Conservation (phyloP, 1,140 invertebrate species). For the Drosophila saltans region DNA sequence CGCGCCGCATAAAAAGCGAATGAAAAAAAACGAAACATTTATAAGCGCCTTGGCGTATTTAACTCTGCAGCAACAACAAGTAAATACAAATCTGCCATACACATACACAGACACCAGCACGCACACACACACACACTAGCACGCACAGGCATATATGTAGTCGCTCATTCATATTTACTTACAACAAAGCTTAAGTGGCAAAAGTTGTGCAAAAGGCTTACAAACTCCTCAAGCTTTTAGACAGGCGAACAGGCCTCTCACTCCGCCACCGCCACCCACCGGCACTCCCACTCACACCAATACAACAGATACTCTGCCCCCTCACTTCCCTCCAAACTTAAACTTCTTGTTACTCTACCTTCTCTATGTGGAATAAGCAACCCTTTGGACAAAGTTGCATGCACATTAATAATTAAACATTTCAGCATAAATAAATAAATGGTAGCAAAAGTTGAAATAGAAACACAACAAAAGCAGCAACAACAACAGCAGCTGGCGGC, state of each 20-base stretch:
- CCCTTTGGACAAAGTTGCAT: slow-evolving; percentile 58
- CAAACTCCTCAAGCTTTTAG: slow-evolving; percentile 56
- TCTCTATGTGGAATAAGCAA: not conserved
- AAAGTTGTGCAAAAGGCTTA: slow-evolving; percentile 79
- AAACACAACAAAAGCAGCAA: slow-evolving; percentile 27
- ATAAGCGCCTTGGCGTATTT: slow-evolving; percentile 62
- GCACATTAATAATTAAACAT: slow-evolving; percentile 79
- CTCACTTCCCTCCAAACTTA: not conserved
- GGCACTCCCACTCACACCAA: not conserved
- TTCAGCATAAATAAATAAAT: slow-evolving; percentile 78
- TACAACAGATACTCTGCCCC: not conserved
- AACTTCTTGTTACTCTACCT: slow-evolving; percentile 10
- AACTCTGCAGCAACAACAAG: slow-evolving; percentile 37
- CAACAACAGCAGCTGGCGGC: slow-evolving; percentile 56
- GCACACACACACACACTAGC: not conserved
- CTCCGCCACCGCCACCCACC: not conserved
- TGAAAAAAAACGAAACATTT: slow-evolving; percentile 41
- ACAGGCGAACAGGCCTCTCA: not conserved
- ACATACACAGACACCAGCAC: slow-evolving; percentile 38
- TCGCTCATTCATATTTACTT: slow-evolving; percentile 56
- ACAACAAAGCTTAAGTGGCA: slow-evolving; percentile 76
- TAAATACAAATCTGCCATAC: slow-evolving; percentile 33
- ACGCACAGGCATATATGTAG: not conserved
- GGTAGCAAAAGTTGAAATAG: slow-evolving; percentile 61
- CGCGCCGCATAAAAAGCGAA: slow-evolving; percentile 37